Evolutionary conservation across 2,888 invertebrate genomes (phyloP), one percentile per base, ranked within the genome.

Genomic region (Cheilosia grossa): DNA sequence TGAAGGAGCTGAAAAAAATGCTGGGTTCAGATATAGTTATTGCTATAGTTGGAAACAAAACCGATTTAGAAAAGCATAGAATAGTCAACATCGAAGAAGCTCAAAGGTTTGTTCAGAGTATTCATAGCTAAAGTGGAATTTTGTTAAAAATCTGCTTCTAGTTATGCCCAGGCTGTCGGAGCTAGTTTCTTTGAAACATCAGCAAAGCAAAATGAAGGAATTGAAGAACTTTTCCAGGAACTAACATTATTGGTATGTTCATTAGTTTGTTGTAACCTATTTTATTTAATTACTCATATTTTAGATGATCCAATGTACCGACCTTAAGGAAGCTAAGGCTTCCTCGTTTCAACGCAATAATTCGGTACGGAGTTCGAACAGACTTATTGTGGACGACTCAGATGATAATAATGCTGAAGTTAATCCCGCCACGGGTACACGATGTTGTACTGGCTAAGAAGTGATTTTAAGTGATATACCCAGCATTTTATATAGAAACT

Each of bases 1-100:
- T 99, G 30, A 98, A 98, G 90, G 99, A 99, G 92, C 92, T 99
- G 74, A 95, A 97, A 88, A 98, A 98, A 92, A 98, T 99, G 96
- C 93, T 99, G 49, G 99, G 99, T 4, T 95, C 96, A 79, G 97
- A 98, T 88, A 97, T 99, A 88, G 95, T 97, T 87, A 93, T 99
- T 77, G 95, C 96, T 67, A 99, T 99, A 90, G 98, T 97, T 77
- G 99, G 99, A 63, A 99, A 99, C 92, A 99, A 99, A 94, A 95
- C 96, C 90, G 99, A 99, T 93, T 93, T 99, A 89, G 98, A 98
- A 89, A 97, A 96, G 90, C 96, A 98, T 87, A 93, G 99, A 88
- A 96, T 96, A 88, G 98, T 99, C 13, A 93, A 95, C 30, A 93
- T 96, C 19, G 96, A 96, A 88, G 97, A 97, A 90, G 99, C 98